Evolutionary conservation across 1,140 invertebrate genomes (phyloP), one percentile per base, ranked within the genome.

Genomic region (Thrips palmi): DNA sequence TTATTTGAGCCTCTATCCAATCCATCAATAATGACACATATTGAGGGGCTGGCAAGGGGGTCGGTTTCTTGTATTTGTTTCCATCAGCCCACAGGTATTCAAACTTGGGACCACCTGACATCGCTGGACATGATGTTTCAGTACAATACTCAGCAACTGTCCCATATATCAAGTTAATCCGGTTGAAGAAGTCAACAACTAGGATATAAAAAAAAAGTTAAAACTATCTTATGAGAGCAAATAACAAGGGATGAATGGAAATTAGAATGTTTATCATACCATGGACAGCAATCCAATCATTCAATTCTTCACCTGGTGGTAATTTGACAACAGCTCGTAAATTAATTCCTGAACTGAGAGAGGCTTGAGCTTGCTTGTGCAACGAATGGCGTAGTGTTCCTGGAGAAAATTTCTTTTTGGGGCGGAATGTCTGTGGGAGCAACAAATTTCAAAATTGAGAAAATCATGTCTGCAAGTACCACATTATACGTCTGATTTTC

Each of bases 211-310:
- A 33, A 4, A 36, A 36, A 18, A 12, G 8, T 27, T 28, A 11
- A 7, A 34, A n/a, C 19, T 41, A 41, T 23, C 24, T 17, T 12
- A 11, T 12, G 17, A 12, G 17, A 17, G 20, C 2, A 10, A 3
- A 33, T 17, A 3, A 3, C 3, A 17, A 33, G n/a, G n/a, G n/a
- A n/a, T n/a, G n/a, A n/a, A n/a, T 12, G 3, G 20, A 4, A 33
- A 3, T 33, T 18, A 3, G 20, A 3, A 4, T 17, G 4, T 33
- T 15, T 1, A 33, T 6, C n/a, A 40, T 62, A 88, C 86, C 89
- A 67, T 94, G 87, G 18, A 94, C 88, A 12, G 89, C 89, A 30
- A 92, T 73, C 89, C 89, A 94, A 56, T 94, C 89, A 57, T 89
- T 85, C 4, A 85, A 53, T 59, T 86, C 79, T 63, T 94, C 89